Base-by-base conservation (phyloP, 2,888 invertebrate genomes). In the Ecdyonurus torrentis region DNA sequence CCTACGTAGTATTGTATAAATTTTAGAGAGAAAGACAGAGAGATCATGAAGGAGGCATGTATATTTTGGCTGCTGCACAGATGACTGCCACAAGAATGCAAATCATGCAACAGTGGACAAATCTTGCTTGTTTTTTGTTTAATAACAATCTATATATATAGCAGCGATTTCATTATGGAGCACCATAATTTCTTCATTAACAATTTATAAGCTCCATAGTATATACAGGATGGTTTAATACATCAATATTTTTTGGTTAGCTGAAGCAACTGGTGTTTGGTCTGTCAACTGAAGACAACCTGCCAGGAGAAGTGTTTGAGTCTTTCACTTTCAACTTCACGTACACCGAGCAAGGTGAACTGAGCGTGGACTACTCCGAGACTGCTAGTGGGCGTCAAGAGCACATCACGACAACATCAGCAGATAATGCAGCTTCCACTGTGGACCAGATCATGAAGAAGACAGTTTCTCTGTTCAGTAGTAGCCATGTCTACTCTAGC, bases 291-390 rank as follows among this genome's bases (percentile, higher is more conserved):
- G 50, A 23, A 25, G 63, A 1, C 23, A 55, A 24, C 23, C 15
- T n/a, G 53, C 60, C 20, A 50, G 60, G 55, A 25, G 37, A 37
- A 37, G 60, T 61, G 19, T 20, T 55, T n/a, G 63, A 63, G 23
- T 59, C 58, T 18, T 63, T 60, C 25, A 37, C 60, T 2, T 63
- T 63, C 58, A 24, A 19, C 3, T 63, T 63, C 23, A 61, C 55
- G 7, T 63, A 61, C 25, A 25, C 18, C 2, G 63, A 53, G 3
- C 50, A 58, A 1, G 19, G 59, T 23, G 19, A 59, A 25, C 7
- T 37, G 37, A 10, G 37, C 15, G 37, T 37, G 5, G 37, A 37
- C 37, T n/a, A n/a, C n/a, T n/a, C n/a, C n/a, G 37, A 15, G 5
- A 5, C 37, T 10, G 37, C 37, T 37, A 15, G 37, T 10, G 37